These are phyloP conservation scores for Caiman crocodilus DNA, from an alignment of 2,797 vertebrate genomes.

Conservation along the genomic window DNA sequence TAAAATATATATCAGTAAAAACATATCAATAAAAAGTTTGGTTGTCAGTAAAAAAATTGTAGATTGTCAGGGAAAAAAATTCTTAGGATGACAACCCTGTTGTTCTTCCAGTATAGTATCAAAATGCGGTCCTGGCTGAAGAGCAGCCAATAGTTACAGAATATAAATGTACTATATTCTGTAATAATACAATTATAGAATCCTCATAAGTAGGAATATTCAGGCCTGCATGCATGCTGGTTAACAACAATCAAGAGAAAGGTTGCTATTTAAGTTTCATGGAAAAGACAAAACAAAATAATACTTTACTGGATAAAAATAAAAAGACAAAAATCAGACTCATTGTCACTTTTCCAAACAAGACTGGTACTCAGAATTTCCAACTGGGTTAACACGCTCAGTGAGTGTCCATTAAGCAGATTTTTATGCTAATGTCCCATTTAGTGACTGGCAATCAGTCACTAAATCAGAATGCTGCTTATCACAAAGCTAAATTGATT, in stretches of 20 bases:
- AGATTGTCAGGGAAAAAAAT: no score
- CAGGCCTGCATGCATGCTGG: not conserved
- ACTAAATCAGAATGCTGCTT: constrained; percentile 19
- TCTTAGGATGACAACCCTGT: no score
- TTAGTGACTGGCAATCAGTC: not conserved
- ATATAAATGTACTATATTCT: not conserved
- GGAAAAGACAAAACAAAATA: not conserved
- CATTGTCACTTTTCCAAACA: constrained; percentile 37
- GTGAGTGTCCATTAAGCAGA: constrained; percentile 29
- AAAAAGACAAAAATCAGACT: not conserved
- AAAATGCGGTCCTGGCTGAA: not conserved
- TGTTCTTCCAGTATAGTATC: not conserved
- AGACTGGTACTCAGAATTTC: constrained; percentile 10
- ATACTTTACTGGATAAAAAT: not conserved
- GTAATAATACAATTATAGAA: not conserved
- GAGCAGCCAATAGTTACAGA: no score
- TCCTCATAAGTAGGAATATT: not conserved
- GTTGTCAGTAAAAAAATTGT: no score
- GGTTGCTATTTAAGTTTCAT: constrained; percentile 12
- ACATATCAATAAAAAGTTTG: no score
- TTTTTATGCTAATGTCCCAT: not conserved
- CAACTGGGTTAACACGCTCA: constrained; percentile 1
- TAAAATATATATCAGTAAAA: no score
- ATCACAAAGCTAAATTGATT: constrained; percentile 26
- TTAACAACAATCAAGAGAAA: constrained; percentile 29